These are phyloP conservation scores for pig (Sus scrofa) DNA, from an alignment of 2,113 vertebrate species.

Conservation along the genomic window DNA sequence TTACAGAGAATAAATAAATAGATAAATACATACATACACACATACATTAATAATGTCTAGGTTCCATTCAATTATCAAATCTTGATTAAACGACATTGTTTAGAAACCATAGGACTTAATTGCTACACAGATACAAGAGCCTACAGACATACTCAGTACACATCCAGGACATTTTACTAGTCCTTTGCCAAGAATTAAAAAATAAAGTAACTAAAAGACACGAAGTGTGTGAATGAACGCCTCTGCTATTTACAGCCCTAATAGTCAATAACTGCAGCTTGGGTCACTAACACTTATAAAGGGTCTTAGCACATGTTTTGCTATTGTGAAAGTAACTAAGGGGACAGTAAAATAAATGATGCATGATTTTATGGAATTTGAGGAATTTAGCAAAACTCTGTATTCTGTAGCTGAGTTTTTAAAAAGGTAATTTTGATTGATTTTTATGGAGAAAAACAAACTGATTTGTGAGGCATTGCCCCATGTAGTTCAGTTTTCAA, in stretches of 20 bases:
- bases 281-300: not conserved
- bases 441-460: constrained; percentile 1
- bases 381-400: not conserved
- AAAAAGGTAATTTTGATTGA: constrained; percentile 42
- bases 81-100: constrained; percentile 38
- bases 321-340: not conserved
- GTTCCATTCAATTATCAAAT: not conserved
- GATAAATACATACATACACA: not conserved
- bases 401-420: not conserved
- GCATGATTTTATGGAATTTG: not conserved
- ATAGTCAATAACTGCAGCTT: not conserved
- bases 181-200: not conserved
- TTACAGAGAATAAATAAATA: not conserved
- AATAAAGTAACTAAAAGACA: not conserved
- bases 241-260: not conserved
- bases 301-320: not conserved
- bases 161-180: not conserved
- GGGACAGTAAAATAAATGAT: constrained; percentile 33
- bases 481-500: not conserved
- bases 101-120: not conserved
- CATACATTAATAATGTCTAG: too few species aligned
- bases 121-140: not conserved
- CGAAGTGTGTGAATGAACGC: not conserved
- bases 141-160: not conserved
- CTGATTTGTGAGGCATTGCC: not conserved